Conservation (phyloP, 2,113 vertebrate species). For the Antennarius striatus region DNA sequence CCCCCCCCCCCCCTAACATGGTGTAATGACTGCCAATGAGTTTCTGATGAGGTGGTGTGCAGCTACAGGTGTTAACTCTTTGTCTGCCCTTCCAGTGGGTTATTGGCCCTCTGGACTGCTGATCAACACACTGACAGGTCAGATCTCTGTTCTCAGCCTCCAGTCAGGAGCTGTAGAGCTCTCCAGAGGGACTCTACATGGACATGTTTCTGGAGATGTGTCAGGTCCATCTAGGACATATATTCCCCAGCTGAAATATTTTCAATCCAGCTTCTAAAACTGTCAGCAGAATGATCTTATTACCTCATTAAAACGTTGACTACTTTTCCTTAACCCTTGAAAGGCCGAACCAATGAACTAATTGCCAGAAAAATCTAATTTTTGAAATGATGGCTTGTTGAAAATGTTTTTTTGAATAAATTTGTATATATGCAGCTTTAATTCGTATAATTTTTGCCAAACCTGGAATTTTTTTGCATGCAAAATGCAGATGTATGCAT, state of each 20-base stretch:
- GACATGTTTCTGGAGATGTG: background rate
- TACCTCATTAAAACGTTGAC: too few species aligned
- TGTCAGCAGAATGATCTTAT: conserved; percentile 7
- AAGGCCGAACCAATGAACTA: too few species aligned
- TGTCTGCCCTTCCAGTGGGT: conserved; percentile 23
- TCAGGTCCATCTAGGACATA: conserved; percentile 21
- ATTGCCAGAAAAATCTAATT: too few species aligned
- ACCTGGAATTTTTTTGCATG: too few species aligned
- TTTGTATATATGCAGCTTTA: too few species aligned
- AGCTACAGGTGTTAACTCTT: conserved; percentile 37
- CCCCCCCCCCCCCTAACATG: conserved; percentile 40
- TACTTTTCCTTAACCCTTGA: too few species aligned
- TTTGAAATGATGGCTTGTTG: too few species aligned
- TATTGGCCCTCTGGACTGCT: conserved; percentile 52
- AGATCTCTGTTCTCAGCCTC: conserved; percentile 52
- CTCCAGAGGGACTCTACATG: background rate
- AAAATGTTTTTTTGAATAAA: too few species aligned
- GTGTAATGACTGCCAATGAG: conserved; percentile 80
- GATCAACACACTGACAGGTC: conserved; percentile 35
- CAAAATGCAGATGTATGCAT: too few species aligned
- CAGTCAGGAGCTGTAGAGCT: conserved; percentile 31
- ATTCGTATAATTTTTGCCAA: too few species aligned
- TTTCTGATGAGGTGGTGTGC: conserved; percentile 57
- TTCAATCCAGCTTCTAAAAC: conserved; percentile 30
- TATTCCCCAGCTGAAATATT: conserved; percentile 27